A percentile compares a stretch with the other conserved stretches of the same genome.
These are phyloP conservation scores for Bovichtus diacanthus DNA, from an alignment of 2,797 vertebrate species.

Conservation along the genomic window DNA sequence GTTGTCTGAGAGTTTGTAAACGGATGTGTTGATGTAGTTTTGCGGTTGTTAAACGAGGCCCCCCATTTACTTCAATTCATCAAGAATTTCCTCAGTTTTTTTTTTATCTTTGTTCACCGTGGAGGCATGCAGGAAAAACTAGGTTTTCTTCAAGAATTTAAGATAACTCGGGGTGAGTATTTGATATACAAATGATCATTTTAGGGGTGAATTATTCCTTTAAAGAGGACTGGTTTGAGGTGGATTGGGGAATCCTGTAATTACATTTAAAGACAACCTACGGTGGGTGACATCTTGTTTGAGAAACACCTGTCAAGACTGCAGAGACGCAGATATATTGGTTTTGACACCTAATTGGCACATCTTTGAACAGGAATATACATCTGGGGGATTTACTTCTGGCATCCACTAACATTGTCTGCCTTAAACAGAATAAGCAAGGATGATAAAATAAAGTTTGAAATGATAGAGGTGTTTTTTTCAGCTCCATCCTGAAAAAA, in stretches of 20 bases:
- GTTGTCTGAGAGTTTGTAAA: no score
- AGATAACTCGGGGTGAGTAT: no score
- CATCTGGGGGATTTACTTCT: background rate
- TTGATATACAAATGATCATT: no score
- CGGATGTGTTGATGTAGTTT: no score
- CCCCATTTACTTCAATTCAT: no score
- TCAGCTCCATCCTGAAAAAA: background rate
- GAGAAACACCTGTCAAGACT: background rate
- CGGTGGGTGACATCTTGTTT: background rate
- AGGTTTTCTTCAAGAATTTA: no score
- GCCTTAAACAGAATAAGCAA: background rate
- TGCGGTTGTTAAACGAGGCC: no score
- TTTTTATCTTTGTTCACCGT: no score
- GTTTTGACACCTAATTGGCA: background rate
- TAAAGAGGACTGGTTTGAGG: background rate
- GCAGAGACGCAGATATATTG: background rate
- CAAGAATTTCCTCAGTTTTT: no score
- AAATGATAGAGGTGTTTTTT: background rate
- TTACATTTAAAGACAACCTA: background rate
- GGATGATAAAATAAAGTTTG: no score
- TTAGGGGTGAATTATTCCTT: no score
- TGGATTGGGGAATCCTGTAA: background rate
- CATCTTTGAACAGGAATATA: background rate
- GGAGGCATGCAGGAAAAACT: no score
- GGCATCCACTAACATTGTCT: background rate